phyloP scores from a whole-genome alignment of 2,888 invertebrate genomes.

The Drosophila helvetica region DNA sequence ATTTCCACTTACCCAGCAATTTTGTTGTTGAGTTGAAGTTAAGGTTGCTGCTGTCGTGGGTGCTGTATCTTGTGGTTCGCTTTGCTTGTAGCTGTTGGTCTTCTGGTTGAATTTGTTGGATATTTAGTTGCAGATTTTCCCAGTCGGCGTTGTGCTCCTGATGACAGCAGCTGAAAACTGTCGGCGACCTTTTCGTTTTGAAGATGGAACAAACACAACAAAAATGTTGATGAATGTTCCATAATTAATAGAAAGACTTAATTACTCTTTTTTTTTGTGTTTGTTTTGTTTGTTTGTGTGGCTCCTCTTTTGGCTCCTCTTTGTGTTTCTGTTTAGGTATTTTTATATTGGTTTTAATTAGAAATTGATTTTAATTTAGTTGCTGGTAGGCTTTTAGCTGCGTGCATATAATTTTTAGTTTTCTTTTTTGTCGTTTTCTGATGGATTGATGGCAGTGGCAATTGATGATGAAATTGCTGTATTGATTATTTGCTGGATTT shows the following conservation, averaged over 20 bases:
- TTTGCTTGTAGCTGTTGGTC: conserved; percentile 25
- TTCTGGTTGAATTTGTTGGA: conserved; percentile 28
- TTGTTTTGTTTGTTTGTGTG: conserved; percentile 7
- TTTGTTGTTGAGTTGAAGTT: conserved; percentile 43
- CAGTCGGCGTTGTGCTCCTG: conserved; percentile 49
- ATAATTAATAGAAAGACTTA: conserved; percentile 70
- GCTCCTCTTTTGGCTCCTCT: conserved; percentile 9
- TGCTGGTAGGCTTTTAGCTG: conserved; percentile 52
- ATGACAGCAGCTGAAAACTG: conserved; percentile 62
- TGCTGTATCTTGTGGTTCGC: conserved; percentile 21
- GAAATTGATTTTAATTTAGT: conserved; percentile 46
- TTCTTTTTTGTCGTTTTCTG: conserved; percentile 21
- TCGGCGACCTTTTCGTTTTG: conserved; percentile 66
- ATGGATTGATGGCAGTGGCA: conserved; percentile 71
- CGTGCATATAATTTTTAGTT: conserved; percentile 56
- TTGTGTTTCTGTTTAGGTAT: conserved; percentile 6
- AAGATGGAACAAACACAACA: conserved; percentile 74
- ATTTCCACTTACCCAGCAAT: conserved; percentile 61
- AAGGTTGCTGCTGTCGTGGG: conserved; percentile 14
- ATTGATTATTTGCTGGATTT: conserved; percentile 59
- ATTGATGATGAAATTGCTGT: conserved; percentile 70
- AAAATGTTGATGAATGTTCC: conserved; percentile 77
- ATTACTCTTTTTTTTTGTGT: conserved; percentile 34
- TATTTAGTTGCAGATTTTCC: conserved; percentile 32
- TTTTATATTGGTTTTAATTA: conserved; percentile 25